These are phyloP conservation scores for Alcedo atthis DNA, from an alignment of 2,797 vertebrate genomes.

Conservation along the genomic window DNA sequence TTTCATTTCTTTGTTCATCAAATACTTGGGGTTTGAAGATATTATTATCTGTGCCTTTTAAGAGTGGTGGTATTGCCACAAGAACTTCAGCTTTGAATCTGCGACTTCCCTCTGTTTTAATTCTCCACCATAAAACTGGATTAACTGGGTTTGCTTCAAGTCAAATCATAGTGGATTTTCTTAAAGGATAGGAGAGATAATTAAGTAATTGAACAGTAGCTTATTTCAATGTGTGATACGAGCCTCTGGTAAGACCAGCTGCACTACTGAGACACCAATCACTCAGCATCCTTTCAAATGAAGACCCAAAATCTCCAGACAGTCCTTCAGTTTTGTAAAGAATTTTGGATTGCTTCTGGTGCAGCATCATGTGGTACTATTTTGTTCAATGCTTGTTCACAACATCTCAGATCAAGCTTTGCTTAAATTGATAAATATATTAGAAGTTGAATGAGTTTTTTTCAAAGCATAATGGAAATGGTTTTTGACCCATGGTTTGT, in stretches of 20 bases:
- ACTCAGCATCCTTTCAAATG: slow-evolving; percentile 2
- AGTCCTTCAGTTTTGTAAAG: no score
- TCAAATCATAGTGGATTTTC: slow-evolving; percentile 17
- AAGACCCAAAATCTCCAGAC: slow-evolving; percentile 2
- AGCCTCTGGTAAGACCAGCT: slow-evolving; percentile 59
- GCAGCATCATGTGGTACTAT: background rate
- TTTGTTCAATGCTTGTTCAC: slow-evolving; percentile 8
- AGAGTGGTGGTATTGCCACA: background rate
- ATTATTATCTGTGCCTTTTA: background rate
- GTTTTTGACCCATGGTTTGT: slow-evolving; percentile 46
- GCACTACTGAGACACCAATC: slow-evolving; percentile 37
- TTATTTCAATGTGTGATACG: slow-evolving; percentile 37
- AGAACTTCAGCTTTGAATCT: slow-evolving; percentile 16
- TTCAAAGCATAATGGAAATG: background rate
- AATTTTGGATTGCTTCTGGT: slow-evolving; percentile 20
- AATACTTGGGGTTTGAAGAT: background rate
- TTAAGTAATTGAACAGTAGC: slow-evolving; percentile 68
- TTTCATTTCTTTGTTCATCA: slow-evolving; percentile 23
- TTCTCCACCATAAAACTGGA: slow-evolving; percentile 45
- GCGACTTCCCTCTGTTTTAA: slow-evolving; percentile 29
- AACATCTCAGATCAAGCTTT: slow-evolving; percentile 38
- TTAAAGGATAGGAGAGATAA: slow-evolving; percentile 46
- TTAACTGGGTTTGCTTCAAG: slow-evolving; percentile 57
- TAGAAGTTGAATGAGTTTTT: slow-evolving; percentile 27
- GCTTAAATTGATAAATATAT: slow-evolving; percentile 36